A percentile compares a stretch with the other conserved stretches of the same genome.
Evolutionary conservation across 2,113 vertebrate species (phyloP).

Genomic region (Motacilla alba): DNA sequence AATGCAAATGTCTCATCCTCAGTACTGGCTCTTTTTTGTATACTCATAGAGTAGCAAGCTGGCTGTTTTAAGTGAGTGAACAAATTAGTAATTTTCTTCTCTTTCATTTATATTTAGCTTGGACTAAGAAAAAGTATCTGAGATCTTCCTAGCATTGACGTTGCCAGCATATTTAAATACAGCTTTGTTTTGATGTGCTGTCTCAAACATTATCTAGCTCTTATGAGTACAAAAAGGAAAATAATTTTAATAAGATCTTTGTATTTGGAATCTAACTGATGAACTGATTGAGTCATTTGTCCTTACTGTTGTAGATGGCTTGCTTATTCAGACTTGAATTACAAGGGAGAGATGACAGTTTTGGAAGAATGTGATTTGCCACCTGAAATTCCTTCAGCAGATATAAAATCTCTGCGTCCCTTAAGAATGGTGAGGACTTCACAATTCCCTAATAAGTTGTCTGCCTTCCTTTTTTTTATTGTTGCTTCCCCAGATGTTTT

Average conservation of each 20-base stretch:
- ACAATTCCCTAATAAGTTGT: neutral
- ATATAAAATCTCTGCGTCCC: slow-evolving; percentile 79
- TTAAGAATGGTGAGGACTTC: slow-evolving; percentile 79
- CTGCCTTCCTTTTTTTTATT: neutral
- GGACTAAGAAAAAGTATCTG: neutral
- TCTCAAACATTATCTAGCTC: neutral
- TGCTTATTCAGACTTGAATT: slow-evolving; percentile 79
- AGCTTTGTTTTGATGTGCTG: neutral
- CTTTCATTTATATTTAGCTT: neutral
- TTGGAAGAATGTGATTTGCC: slow-evolving; percentile 70
- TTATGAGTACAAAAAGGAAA: neutral
- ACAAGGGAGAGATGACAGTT: slow-evolving; percentile 76
- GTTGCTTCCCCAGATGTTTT: neutral
- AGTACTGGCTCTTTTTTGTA: neutral
- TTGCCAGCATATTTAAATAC: neutral
- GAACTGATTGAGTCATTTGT: slow-evolving; percentile 21
- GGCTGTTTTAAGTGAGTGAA: neutral
- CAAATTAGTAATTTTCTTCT: neutral
- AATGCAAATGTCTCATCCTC: neutral
- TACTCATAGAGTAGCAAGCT: neutral
- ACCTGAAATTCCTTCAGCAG: slow-evolving; percentile 68
- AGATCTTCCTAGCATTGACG: neutral
- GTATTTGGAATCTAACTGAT: neutral
- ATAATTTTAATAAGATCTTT: neutral
- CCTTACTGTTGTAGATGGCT: slow-evolving; percentile 77